phyloP scores from a whole-genome alignment of 2,888 invertebrate species.

The Tiphia femorata region DNA sequence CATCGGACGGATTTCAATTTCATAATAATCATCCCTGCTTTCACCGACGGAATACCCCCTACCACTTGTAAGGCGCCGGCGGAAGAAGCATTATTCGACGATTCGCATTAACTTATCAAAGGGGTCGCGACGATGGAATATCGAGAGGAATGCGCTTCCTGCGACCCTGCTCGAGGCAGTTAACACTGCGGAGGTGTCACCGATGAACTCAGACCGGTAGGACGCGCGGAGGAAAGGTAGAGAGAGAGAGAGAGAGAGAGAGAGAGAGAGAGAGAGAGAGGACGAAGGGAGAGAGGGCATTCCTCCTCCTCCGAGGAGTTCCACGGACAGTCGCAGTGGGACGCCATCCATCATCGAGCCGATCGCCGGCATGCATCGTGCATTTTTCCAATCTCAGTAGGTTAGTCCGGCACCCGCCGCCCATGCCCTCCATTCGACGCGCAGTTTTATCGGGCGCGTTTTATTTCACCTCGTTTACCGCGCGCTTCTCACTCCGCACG shows the following conservation, averaged over 20 bases:
- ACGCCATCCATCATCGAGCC: constrained; percentile 39
- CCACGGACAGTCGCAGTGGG: constrained; percentile 17
- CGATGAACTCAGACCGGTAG: neutral
- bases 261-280: constrained; percentile 21
- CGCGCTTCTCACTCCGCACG: constrained; percentile 4
- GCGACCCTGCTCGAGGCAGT: constrained; percentile 1
- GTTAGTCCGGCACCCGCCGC: constrained; percentile 17
- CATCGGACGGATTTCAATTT: too few relatives aligned
- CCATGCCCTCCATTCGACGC: constrained; percentile 36
- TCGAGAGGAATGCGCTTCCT: too few relatives aligned
- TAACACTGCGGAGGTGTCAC: constrained; percentile 14
- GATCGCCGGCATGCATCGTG: constrained; percentile 43
- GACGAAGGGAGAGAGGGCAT: neutral
- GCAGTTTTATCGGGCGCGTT: constrained; percentile 1
- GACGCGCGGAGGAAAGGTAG: neutral
- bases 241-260: too few relatives aligned
- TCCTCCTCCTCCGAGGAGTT: constrained; percentile 18
- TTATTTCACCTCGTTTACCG: constrained; percentile 12
- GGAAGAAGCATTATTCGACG: neutral
- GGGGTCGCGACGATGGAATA: too few relatives aligned
- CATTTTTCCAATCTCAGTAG: constrained; percentile 37
- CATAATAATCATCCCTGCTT: too few relatives aligned
- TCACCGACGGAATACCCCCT: too few relatives aligned
- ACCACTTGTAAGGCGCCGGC: too few relatives aligned
- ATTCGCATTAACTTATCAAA: neutral